These are phyloP conservation scores for Cinclus mexicanus DNA, from an alignment of 2,113 vertebrate species.

Conservation along the genomic window DNA sequence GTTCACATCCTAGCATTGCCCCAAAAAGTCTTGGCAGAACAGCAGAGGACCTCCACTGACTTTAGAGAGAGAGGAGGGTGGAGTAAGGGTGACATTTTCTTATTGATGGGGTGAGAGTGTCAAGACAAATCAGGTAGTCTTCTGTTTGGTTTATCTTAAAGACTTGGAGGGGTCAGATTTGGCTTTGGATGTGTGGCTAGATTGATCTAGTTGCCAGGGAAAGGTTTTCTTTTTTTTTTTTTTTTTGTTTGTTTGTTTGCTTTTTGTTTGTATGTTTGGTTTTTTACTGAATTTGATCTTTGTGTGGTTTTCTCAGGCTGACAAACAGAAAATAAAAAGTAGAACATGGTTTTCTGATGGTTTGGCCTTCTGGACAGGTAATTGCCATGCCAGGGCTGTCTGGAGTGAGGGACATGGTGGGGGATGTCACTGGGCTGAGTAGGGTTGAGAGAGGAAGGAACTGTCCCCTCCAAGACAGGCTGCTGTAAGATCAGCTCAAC, in stretches of 20 bases:
- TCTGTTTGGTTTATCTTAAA: background rate
- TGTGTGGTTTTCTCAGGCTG: background rate
- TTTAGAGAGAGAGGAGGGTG: background rate
- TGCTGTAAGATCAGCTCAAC: background rate
- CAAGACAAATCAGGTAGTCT: background rate
- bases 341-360: background rate
- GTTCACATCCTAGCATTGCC: background rate
- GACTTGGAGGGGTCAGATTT: background rate
- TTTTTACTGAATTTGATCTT: background rate
- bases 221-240: background rate
- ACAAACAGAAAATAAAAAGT: background rate
- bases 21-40: background rate
- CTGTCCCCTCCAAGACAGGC: background rate
- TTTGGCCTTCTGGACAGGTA: background rate
- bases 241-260: no score
- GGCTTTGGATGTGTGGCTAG: background rate
- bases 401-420: accelerated
- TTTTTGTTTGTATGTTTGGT: background rate
- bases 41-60: background rate
- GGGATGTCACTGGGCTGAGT: background rate
- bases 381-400: background rate
- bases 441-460: background rate
- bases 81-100: background rate
- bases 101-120: background rate
- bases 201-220: background rate